A percentile compares a stretch with the other conserved stretches of the same genome.
phyloP scores from a whole-genome alignment of 1,140 invertebrate species.

The Littorina saxatilis region DNA sequence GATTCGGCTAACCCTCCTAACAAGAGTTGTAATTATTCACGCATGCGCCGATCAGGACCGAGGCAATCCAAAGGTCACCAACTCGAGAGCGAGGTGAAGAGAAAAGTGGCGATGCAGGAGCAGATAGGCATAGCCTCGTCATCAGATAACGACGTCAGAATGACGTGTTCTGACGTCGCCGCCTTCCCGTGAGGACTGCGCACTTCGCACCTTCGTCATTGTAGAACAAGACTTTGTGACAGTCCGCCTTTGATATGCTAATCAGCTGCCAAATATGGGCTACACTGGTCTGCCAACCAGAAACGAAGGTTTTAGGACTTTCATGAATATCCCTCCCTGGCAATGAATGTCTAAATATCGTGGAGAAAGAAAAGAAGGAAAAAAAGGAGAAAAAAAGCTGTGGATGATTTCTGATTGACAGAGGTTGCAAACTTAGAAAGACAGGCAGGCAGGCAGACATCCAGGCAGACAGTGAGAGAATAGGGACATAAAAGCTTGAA shows the following conservation, averaged over 20 bases:
- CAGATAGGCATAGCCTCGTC: constrained; percentile 3
- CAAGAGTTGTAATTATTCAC: constrained; percentile 21
- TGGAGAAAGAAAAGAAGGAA: too few relatives aligned
- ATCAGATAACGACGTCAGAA: constrained; percentile 19
- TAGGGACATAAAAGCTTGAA: too few relatives aligned
- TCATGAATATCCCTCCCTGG: too few relatives aligned
- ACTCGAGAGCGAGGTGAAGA: constrained; percentile 18
- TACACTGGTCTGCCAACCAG: background rate
- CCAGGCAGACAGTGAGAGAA: too few relatives aligned
- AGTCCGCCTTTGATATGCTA: constrained; percentile 19
- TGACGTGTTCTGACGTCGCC: background rate
- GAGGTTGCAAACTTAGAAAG: too few relatives aligned
- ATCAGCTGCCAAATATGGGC: constrained; percentile 17
- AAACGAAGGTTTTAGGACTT: too few relatives aligned
- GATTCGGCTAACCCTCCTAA: background rate
- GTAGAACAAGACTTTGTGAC: constrained; percentile 17
- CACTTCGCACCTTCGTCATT: background rate
- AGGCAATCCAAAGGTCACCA: background rate
- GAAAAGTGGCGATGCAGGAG: background rate
- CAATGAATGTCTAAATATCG: too few relatives aligned
- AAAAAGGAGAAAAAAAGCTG: too few relatives aligned
- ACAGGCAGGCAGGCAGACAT: too few relatives aligned
- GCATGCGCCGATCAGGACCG: constrained; percentile 21
- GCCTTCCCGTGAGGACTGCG: background rate
- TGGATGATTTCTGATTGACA: too few relatives aligned